These are phyloP conservation scores for Tolypeutes matacus DNA, from an alignment of 2,797 vertebrate species.

Conservation along the genomic window DNA sequence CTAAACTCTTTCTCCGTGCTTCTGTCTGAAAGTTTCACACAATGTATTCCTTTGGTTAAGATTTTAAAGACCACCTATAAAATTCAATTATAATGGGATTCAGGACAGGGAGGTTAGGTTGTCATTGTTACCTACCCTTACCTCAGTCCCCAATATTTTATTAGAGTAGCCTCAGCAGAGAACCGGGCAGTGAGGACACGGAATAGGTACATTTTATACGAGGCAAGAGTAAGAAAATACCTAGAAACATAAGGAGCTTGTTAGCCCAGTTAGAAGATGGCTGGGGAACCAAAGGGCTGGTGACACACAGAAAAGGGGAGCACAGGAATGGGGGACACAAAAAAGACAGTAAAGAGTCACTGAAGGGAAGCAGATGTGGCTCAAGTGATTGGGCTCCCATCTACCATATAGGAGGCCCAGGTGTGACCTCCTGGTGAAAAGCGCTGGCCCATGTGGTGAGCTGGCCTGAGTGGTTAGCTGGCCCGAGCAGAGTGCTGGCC, in stretches of 20 bases:
- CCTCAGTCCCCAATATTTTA: not conserved
- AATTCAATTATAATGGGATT: not conserved
- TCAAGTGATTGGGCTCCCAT: too few species aligned
- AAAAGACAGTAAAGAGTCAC: not conserved
- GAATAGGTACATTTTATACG: not conserved
- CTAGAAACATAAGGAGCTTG: not conserved
- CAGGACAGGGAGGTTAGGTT: not conserved
- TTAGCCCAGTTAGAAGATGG: not conserved
- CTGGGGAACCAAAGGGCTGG: too few species aligned
- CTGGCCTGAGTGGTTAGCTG: too few species aligned
- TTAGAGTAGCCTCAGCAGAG: not conserved
- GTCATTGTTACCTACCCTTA: not conserved
- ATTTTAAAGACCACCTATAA: too few species aligned
- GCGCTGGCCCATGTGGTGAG: too few species aligned
- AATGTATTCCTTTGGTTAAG: too few species aligned
- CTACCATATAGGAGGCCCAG: too few species aligned
- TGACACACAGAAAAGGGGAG: not conserved
- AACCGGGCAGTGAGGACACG: not conserved
- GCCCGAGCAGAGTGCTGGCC: too few species aligned
- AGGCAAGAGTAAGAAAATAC: not conserved
- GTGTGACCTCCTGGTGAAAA: too few species aligned
- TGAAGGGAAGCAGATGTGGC: too few species aligned
- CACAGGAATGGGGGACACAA: not conserved
- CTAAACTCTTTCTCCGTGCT: too few species aligned
- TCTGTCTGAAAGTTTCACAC: too few species aligned